A percentile compares a stretch with the other conserved stretches of the same genome.
These are phyloP conservation scores for Ridgeia piscesae DNA, from an alignment of 1,140 invertebrate genomes.

Conservation along the genomic window DNA sequence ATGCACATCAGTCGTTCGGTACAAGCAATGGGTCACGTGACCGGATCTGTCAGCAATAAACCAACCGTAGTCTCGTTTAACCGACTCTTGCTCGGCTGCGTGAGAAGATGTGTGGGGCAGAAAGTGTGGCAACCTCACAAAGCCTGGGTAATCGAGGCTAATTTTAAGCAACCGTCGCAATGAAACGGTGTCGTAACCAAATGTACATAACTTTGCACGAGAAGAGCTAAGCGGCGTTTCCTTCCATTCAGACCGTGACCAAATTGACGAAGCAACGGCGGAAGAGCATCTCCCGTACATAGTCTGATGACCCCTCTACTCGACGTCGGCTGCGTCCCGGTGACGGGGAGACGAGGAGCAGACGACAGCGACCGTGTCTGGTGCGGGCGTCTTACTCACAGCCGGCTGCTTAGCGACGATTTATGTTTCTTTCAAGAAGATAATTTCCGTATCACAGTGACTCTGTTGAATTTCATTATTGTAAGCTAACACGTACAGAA, in stretches of 20 bases:
- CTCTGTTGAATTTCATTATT: neutral
- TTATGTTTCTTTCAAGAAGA: neutral
- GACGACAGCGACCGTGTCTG: neutral
- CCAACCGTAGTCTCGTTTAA: too few relatives aligned
- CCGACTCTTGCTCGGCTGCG: too few relatives aligned
- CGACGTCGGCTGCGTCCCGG: too few relatives aligned
- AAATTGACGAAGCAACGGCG: neutral
- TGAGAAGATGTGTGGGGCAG: too few relatives aligned
- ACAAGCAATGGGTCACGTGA: neutral
- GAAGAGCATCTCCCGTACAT: neutral
- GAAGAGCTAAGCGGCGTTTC: neutral
- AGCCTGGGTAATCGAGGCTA: too few relatives aligned
- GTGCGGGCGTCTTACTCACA: neutral
- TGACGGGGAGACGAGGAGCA: neutral
- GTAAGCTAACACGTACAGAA: neutral
- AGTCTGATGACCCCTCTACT: neutral
- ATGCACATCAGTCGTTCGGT: neutral
- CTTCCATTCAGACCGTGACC: neutral
- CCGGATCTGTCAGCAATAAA: too few relatives aligned
- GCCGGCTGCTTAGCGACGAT: neutral
- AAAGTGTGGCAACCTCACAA: too few relatives aligned
- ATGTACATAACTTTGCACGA: neutral
- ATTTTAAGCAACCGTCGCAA: neutral
- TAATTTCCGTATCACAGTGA: neutral
- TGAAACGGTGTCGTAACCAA: neutral